Evolutionary conservation across 2,888 invertebrate genomes (phyloP), one percentile per base, ranked within the genome.

Genomic region (Meganola albula): DNA sequence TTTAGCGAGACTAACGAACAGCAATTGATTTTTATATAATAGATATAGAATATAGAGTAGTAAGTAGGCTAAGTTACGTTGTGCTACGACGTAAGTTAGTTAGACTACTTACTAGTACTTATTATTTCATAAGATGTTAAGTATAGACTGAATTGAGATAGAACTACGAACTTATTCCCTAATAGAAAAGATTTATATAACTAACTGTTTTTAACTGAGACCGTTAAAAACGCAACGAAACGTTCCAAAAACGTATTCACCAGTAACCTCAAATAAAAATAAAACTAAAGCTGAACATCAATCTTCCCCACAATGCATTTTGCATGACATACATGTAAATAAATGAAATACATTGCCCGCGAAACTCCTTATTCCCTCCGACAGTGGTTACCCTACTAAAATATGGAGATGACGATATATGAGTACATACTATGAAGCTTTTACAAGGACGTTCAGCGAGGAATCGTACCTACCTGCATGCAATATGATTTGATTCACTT

Each of bases 341-440:
- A 49, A 45, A 32, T 49, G 50, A 46, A 24, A 27, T 28, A 30
- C 24, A 31, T 30, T 31, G 36, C 24, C 28, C 36, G 31, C 29
- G 45, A 47, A 48, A 34, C 40, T 42, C 43, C 36, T 49, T 50
- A 50, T 45, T 46, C 48, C 42, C 42, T 50, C 47, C 44, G 49
- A 47, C 44, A 37, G 41, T 58, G 55, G 56, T 40, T 35, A 58
- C 56, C 66, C 53, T 51, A 60, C 59, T 58, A 40, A 59, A 61
- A 57, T 48, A 68, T 63, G 58, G 45, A 69, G 60, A 70, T 63
- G 53, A 64, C 58, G 57, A 61, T 47, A 48, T 55, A 61, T 49
- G 48, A 44, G 13, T 22, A 26, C 33, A 35, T 21, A 37, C 20
- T 39, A 44, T 50, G 40, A 54, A 58, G 38, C 27, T 35, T 50